These are phyloP conservation scores for Protomyctophum bolini DNA, from an alignment of 2,113 vertebrate genomes.

Conservation along the genomic window DNA sequence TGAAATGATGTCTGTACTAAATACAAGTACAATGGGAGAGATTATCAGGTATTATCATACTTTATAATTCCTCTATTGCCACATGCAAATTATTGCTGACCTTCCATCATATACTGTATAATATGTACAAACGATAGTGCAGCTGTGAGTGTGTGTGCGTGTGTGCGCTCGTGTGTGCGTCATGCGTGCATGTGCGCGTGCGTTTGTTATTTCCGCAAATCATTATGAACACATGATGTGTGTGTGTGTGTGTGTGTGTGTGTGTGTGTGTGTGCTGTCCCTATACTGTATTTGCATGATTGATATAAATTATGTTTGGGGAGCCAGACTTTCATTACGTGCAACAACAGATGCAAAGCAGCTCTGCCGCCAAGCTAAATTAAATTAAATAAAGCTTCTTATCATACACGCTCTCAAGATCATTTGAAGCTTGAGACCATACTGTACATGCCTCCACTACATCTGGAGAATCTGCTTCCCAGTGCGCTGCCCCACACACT, in stretches of 20 bases:
- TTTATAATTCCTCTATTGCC: constrained; percentile 36
- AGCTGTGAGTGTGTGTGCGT: not conserved
- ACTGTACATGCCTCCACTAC: too few species aligned
- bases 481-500: too few species aligned
- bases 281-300: constrained; percentile 1
- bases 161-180: not conserved
- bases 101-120: not conserved
- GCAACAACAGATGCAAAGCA: constrained; percentile 25
- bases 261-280: too few species aligned
- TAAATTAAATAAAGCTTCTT: too few species aligned
- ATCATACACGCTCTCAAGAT: too few species aligned
- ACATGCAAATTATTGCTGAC: constrained; percentile 47
- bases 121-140: not conserved
- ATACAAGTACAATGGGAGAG: constrained; percentile 1
- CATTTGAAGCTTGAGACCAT: too few species aligned
- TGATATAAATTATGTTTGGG: not conserved
- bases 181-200: too few species aligned
- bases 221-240: too few species aligned
- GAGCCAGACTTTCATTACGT: constrained; percentile 36
- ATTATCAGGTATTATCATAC: constrained; percentile 25
- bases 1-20: constrained; percentile 8
- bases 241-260: too few species aligned
- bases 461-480: too few species aligned
- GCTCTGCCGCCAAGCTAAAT: constrained; percentile 41
- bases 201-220: too few species aligned